Conservation (phyloP, 2,888 invertebrate genomes). For the Mylabris sibirica region DNA sequence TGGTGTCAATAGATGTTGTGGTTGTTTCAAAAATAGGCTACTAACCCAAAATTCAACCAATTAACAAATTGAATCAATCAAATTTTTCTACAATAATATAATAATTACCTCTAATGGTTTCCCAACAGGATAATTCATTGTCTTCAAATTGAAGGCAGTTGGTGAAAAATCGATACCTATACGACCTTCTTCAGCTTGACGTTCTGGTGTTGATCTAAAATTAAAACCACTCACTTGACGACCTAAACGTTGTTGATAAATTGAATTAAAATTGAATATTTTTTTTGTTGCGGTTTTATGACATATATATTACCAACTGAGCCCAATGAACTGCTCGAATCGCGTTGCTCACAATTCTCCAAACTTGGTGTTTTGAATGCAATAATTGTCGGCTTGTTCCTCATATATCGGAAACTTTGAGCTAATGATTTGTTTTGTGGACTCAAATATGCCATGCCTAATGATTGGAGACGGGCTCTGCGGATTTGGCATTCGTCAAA, state of each 20-base stretch:
- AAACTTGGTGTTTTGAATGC: slow-evolving; percentile 85
- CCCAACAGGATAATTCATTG: slow-evolving; percentile 76
- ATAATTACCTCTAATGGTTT: slow-evolving; percentile 80
- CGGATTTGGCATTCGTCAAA: slow-evolving; percentile 74
- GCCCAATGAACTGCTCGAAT: slow-evolving; percentile 66
- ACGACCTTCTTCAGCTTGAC: slow-evolving; percentile 70
- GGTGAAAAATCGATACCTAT: slow-evolving; percentile 54
- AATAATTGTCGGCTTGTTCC: slow-evolving; percentile 87
- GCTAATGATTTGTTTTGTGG: slow-evolving; percentile 83
- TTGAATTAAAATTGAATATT: neutral
- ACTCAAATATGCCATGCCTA: slow-evolving; percentile 74
- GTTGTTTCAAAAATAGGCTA: slow-evolving; percentile 47
- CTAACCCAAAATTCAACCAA: slow-evolving; percentile 33
- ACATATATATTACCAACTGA: slow-evolving; percentile 62
- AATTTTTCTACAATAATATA: neutral
- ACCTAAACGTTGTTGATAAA: slow-evolving; percentile 34
- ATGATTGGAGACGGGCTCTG: slow-evolving; percentile 69
- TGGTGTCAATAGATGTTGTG: slow-evolving; percentile 36
- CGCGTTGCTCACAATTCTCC: slow-evolving; percentile 71
- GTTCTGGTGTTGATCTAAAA: slow-evolving; percentile 61
- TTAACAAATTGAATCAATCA: slow-evolving; percentile 10
- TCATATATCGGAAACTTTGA: slow-evolving; percentile 89
- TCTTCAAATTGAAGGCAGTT: slow-evolving; percentile 45
- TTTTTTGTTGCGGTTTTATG: neutral
- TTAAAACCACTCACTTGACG: slow-evolving; percentile 52